Evolutionary conservation across 2,113 vertebrate species (phyloP).

Genomic region (Egretta garzetta): DNA sequence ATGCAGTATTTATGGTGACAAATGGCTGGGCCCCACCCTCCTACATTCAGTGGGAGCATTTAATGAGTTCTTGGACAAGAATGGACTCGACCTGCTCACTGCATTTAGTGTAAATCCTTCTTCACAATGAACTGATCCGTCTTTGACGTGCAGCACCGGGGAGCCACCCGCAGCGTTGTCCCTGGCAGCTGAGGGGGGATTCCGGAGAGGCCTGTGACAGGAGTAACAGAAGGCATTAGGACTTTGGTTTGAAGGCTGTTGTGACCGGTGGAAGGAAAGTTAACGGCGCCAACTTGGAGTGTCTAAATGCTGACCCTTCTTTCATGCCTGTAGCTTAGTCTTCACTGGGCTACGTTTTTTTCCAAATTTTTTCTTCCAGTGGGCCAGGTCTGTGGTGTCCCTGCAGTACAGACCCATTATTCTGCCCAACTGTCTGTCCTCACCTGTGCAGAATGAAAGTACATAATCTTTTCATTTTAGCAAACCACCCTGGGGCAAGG

Average conservation of each 20-base stretch:
- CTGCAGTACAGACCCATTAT: neutral
- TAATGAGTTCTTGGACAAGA: conserved; percentile 61
- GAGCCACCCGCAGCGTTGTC: neutral
- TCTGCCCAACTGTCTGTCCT: neutral
- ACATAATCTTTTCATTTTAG: neutral
- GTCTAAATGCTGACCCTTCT: neutral
- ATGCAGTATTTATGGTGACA: conserved; percentile 54
- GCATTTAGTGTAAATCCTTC: neutral
- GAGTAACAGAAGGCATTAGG: neutral
- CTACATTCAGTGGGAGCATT: neutral
- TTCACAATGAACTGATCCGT: neutral
- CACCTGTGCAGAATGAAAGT: neutral
- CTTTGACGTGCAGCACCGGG: neutral
- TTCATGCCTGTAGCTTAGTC: neutral
- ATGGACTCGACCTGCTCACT: conserved; percentile 53
- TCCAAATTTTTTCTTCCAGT: neutral
- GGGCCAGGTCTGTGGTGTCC: neutral
- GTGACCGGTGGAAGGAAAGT: neutral
- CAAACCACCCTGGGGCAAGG: neutral
- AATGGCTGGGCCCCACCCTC: conserved; percentile 53
- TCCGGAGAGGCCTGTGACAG: neutral
- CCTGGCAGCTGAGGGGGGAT: neutral
- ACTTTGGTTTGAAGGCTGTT: neutral
- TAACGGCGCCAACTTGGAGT: too few species aligned
- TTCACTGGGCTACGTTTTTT: neutral